Conservation (phyloP, 2,888 invertebrate genomes). For the Sthenelais limicola region DNA sequence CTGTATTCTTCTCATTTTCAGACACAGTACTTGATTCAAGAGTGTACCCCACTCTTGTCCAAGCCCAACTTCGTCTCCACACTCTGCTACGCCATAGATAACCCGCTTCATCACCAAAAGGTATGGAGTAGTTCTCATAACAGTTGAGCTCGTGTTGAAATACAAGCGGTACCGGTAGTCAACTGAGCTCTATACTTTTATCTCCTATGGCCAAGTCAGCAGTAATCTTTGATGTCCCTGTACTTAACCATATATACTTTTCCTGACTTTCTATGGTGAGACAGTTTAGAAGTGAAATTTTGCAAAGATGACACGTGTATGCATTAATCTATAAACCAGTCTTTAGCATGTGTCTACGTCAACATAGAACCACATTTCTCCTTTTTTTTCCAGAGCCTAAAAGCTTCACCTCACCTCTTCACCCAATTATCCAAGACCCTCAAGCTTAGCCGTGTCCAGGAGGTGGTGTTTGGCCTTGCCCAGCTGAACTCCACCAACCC, state of each 20-base stretch:
- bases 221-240: too few species aligned
- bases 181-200: too few species aligned
- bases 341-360: too few species aligned
- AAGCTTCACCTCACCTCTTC: slow-evolving; percentile 85
- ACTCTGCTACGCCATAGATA: slow-evolving; percentile 90
- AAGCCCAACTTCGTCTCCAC: slow-evolving; percentile 90
- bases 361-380: too few species aligned
- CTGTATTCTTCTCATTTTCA: slow-evolving; percentile 71
- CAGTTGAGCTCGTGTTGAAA: too few species aligned
- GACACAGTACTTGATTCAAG: slow-evolving; percentile 84
- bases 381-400: slow-evolving; percentile 79
- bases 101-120: slow-evolving; percentile 83
- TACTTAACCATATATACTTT: too few species aligned
- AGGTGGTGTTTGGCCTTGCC: slow-evolving; percentile 91
- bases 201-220: too few species aligned
- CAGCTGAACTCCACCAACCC: slow-evolving; percentile 85
- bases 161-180: too few species aligned
- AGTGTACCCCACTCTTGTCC: slow-evolving; percentile 84
- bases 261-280: too few species aligned
- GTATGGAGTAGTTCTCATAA: too few species aligned
- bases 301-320: too few species aligned
- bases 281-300: not conserved
- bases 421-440: slow-evolving; percentile 88
- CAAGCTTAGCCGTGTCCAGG: slow-evolving; percentile 89
- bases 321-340: too few species aligned